phyloP scores from a whole-genome alignment of 2,888 invertebrate species.

The Hemistola chrysoprasaria region DNA sequence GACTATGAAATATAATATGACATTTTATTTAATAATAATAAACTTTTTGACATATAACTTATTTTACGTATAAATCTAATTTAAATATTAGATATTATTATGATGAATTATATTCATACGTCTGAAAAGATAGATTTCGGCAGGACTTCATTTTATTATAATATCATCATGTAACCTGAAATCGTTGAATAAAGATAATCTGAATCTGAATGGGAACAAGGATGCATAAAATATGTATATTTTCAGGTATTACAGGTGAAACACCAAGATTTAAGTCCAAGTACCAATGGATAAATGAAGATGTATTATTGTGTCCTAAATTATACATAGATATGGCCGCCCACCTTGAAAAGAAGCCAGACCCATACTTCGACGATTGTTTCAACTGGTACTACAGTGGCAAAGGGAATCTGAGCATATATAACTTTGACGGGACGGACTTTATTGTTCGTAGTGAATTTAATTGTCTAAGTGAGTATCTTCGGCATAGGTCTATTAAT shows the following conservation, averaged over 20 bases:
- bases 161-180: no score
- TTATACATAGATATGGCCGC: slow-evolving; percentile 58
- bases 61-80: no score
- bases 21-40: no score
- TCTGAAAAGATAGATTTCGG: no score
- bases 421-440: slow-evolving; percentile 48
- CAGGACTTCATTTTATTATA: no score
- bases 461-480: slow-evolving; percentile 62
- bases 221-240: no score
- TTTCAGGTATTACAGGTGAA: slow-evolving; percentile 1
- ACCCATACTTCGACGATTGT: slow-evolving; percentile 55
- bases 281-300: slow-evolving; percentile 52
- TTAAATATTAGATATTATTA: no score
- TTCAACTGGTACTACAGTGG: slow-evolving; percentile 78
- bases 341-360: slow-evolving; percentile 61
- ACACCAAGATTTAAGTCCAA: slow-evolving; percentile 6
- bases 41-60: no score
- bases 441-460: slow-evolving; percentile 64
- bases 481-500: slow-evolving; percentile 2
- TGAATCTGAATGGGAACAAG: no score
- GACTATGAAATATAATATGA: no score
- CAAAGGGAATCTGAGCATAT: slow-evolving; percentile 59
- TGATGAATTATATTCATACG: no score
- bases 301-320: slow-evolving; percentile 61
- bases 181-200: no score